Evolutionary conservation across 2,888 invertebrate genomes (phyloP), one percentile per base, ranked within the genome.

Genomic region (Electrophaes corylata): DNA sequence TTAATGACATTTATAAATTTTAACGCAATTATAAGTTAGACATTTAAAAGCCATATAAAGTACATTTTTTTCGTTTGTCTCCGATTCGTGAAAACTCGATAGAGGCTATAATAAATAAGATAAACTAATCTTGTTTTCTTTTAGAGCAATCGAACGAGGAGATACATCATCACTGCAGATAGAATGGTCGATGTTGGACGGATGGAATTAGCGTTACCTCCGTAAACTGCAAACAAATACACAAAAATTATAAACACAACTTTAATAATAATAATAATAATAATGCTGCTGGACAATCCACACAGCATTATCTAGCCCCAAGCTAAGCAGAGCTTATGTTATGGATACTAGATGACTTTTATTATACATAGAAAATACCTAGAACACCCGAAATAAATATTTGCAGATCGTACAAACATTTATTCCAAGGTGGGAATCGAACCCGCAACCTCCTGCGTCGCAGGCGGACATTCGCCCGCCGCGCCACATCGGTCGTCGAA

Each of bases 71-170:
- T 58, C 58, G 46, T 41, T 56, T 45, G 40, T 46, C 45, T 58
- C 53, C 40, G 49, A 50, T 53, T 54, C 58, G 52, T 48, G 65
- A 79, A 79, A 77, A 79, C 75, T 78, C 78, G 71, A 66, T 67
- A 70, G 37, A 54, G 37, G 46, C 75, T 83, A 84, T 72, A 85
- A 90, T 88, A 88, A 89, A 86, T 88, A 85, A 76, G 75, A 77
- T 73, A 76, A 46, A 59, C 76, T 84, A 85, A 39, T 37, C 18
- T 31, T 60, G 68, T 45, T 35, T 60, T 71, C 6, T 52, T 80
- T 82, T 87, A 89, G 60, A 86, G 69, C 83, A 81, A 84, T 82
- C 91, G 90, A 12, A 90, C 83, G 52, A 91, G 81, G 2, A 91
- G 75, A 61, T 88, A 91, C 79, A 89, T 89, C 49, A 88, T 66